phyloP scores from a whole-genome alignment of 1,140 invertebrate genomes.

The Bombus consobrinus region DNA sequence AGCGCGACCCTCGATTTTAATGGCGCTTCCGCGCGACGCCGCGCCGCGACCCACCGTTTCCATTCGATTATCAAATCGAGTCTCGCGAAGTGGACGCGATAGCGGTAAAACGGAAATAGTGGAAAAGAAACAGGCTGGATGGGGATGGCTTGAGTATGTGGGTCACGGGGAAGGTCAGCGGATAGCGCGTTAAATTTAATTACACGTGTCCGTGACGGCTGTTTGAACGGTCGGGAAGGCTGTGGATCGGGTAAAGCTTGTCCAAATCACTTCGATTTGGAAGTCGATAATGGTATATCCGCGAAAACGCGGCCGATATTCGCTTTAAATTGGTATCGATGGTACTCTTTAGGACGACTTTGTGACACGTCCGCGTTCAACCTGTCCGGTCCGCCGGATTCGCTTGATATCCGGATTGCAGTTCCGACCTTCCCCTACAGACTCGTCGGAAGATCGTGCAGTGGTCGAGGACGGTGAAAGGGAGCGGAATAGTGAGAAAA shows the following conservation, averaged over 20 bases:
- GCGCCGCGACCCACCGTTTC: background rate
- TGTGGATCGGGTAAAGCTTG: constrained; percentile 36
- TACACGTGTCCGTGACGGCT: constrained; percentile 80
- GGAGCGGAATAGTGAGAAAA: background rate
- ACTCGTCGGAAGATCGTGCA: background rate
- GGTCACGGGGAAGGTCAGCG: constrained; percentile 44
- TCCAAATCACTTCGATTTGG: constrained; percentile 68
- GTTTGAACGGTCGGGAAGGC: constrained; percentile 62
- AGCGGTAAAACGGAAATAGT: background rate
- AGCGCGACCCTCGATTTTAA: constrained; percentile 18
- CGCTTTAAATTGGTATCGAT: constrained; percentile 70
- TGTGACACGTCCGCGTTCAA: constrained; percentile 40
- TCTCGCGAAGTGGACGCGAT: background rate
- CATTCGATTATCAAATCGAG: constrained; percentile 32
- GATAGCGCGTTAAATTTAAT: constrained; percentile 76
- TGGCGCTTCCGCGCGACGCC: background rate
- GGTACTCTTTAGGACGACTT: constrained; percentile 45
- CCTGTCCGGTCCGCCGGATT: constrained; percentile 1
- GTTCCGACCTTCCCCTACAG: no score
- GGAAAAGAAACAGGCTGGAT: constrained; percentile 13
- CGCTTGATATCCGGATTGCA: constrained; percentile 36
- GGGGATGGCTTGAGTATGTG: background rate
- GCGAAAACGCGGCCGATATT: constrained; percentile 67
- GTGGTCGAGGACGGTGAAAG: background rate
- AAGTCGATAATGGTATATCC: constrained; percentile 71